Base-by-base conservation (phyloP, 2,888 invertebrate genomes). In the Chrysolina oricalcia region DNA sequence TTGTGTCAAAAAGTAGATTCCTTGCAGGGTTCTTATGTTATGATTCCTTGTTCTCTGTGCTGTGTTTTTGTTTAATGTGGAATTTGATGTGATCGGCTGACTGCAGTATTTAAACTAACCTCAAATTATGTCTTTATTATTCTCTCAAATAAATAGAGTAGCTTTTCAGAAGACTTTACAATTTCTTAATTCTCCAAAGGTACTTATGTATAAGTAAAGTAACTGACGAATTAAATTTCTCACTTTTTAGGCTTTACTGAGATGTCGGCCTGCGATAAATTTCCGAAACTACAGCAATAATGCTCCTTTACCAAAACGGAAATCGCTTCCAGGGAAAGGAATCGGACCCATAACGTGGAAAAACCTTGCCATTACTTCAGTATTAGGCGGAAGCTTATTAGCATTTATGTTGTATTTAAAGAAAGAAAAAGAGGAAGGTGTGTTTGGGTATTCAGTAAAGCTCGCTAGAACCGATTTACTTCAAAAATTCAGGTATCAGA, bases 331-430 rank as follows among this genome's bases (percentile, higher is more conserved):
- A 2, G 86, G 85, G 1, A 85, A 86, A 83, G 88, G 88, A 15
- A 90, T 91, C 79, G 91, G 92, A 0, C 95, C 95, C 0, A 91
- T 98, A 82, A 92, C 96, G 78, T 98, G 98, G 98, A 95, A 93
- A 86, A 94, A 93, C 78, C 89, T 97, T 78, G 89, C 90, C 9
- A 89, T 93, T 23, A 93, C 95, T 0, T 91, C 92, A 0, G 90
- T 91, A 0, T 85, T 95, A 1, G 96, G 94, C 1, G 92, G 93
- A 2, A 90, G 92, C 0, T 88, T 95, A 59, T 88, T 95, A 3
- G 91, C 89, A 0, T 95, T 93, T 84, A 93, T 97, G 93, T 89
- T 93, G 78, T 95, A 97, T 86, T 90, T 97, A 1, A 94, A 94
- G 87, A 91, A 91, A 71, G 93, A 96, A 87, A 98, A 98, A 87